These are phyloP conservation scores for Hystrix cristata DNA, from an alignment of 2,113 vertebrate genomes.

Conservation along the genomic window DNA sequence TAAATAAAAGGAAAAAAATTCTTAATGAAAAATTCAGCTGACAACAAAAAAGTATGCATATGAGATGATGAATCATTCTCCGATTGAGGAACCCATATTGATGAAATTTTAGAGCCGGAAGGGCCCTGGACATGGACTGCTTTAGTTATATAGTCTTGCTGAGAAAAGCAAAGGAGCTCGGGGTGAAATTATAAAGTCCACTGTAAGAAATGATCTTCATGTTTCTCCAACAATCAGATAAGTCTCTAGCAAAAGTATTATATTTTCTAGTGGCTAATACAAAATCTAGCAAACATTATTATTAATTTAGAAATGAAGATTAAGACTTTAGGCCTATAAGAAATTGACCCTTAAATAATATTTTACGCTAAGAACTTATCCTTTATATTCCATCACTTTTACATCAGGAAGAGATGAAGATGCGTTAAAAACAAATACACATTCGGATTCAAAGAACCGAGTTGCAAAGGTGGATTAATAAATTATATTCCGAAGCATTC, in stretches of 20 bases:
- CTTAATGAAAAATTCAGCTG: slow-evolving; percentile 2
- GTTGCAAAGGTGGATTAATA: not conserved
- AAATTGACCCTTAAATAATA: not conserved
- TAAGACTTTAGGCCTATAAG: not conserved
- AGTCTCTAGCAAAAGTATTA: slow-evolving; percentile 27
- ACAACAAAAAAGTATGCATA: not conserved
- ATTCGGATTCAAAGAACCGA: not conserved
- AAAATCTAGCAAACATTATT: not conserved
- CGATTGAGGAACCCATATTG: not conserved
- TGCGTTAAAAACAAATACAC: not conserved
- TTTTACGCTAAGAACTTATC: not conserved
- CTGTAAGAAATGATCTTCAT: not conserved
- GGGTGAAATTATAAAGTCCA: not conserved
- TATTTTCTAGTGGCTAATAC: not conserved
- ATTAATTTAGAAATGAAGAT: slow-evolving; percentile 32
- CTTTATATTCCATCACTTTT: not conserved
- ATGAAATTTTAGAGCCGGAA: slow-evolving; percentile 29
- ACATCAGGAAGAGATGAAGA: not conserved
- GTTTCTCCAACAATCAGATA: not conserved
- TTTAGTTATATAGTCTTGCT: not conserved
- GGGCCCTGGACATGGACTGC: not conserved
- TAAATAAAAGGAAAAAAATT: slow-evolving; percentile 41
- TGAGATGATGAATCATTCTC: slow-evolving; percentile 34
- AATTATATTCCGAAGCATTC: not conserved
- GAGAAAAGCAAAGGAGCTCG: not conserved